A percentile compares a stretch with the other conserved stretches of the same genome.
phyloP scores from a whole-genome alignment of 2,113 vertebrate species.

The Collichthys lucidus region DNA sequence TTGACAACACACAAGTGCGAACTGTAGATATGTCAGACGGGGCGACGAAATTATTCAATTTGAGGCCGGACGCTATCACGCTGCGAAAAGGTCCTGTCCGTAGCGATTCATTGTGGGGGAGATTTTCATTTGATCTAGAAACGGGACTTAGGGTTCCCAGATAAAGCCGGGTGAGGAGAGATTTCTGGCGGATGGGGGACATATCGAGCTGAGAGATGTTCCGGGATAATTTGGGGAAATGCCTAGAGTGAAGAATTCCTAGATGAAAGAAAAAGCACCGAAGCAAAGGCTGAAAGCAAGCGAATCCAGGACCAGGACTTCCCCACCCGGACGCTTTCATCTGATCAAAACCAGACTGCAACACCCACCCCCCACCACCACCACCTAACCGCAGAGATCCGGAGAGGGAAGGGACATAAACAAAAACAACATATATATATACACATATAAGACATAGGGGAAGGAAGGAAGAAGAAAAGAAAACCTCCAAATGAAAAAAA shows the following conservation, averaged over 20 bases:
- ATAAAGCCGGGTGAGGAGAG: slow-evolving; percentile 65
- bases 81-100: slow-evolving; percentile 73
- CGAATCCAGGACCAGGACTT: slow-evolving; percentile 36
- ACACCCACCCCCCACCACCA: slow-evolving; percentile 25
- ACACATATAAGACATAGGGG: slow-evolving; percentile 13
- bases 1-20: slow-evolving; percentile 61
- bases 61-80: slow-evolving; percentile 35
- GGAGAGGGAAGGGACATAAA: slow-evolving; percentile 10
- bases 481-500: not conserved
- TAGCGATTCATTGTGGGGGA: slow-evolving; percentile 60
- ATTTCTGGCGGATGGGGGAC: slow-evolving; percentile 55
- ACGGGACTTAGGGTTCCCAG: slow-evolving; percentile 23
- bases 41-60: slow-evolving; percentile 56
- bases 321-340: slow-evolving; percentile 41
- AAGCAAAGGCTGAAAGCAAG: slow-evolving; percentile 44
- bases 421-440: slow-evolving; percentile 37
- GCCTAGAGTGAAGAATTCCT: slow-evolving; percentile 47
- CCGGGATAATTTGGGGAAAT: slow-evolving; percentile 40
- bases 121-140: slow-evolving; percentile 73
- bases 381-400: slow-evolving; percentile 26
- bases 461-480: slow-evolving; percentile 19
- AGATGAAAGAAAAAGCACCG: slow-evolving; percentile 58
- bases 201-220: slow-evolving; percentile 36
- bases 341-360: slow-evolving; percentile 54
- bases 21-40: slow-evolving; percentile 59